Evolutionary conservation across 2,888 invertebrate genomes (phyloP), one percentile per base, ranked within the genome.

Genomic region (Psylliodes chrysocephalus): DNA sequence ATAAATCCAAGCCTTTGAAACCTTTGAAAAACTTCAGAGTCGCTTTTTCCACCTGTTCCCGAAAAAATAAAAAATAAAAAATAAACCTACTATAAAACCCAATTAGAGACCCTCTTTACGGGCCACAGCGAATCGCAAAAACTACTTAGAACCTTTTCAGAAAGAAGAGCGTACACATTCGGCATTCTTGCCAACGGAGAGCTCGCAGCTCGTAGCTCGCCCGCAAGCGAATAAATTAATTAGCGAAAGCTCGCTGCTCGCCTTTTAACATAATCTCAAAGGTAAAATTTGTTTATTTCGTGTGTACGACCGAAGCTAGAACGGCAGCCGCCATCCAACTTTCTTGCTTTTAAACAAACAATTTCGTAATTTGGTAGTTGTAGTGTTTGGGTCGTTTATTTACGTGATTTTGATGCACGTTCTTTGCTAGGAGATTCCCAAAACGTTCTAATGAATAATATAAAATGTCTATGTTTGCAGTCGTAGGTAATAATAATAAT

Each of bases 151-250:
- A 57, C 56, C 49, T 64, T 53, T 61, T 57, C 19, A 18, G 28
- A 55, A 30, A 17, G n/a, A 14, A 17, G 28, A 55, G 44, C 28
- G n/a, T 19, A 17, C 44, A 55, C 28, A 30, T 44, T 28, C 55
- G 35, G 53, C 35, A 51, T 53, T 57, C 57, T 30, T 63, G 40
- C 22, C 52, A 22, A 14, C 30, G 25, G 14, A 19, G 15, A 15
- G 19, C 57, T 51, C 30, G 61, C 66, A 63, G n/a, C n/a, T n/a
- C n/a, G n/a, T n/a, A n/a, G n/a, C n/a, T n/a, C 22, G 19, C 57
- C 55, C 30, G 61, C 66, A 63, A 64, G 57, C 54, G 60, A 47
- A 62, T 68, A 66, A 62, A 54, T 63, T 63, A 69, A 69, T 69
- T 69, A 68, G 35, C 38, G 1, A 18, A 53, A 49, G n/a, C 60